Base-by-base conservation (phyloP, 2,888 invertebrate species). In the Adelphocoris suturalis region DNA sequence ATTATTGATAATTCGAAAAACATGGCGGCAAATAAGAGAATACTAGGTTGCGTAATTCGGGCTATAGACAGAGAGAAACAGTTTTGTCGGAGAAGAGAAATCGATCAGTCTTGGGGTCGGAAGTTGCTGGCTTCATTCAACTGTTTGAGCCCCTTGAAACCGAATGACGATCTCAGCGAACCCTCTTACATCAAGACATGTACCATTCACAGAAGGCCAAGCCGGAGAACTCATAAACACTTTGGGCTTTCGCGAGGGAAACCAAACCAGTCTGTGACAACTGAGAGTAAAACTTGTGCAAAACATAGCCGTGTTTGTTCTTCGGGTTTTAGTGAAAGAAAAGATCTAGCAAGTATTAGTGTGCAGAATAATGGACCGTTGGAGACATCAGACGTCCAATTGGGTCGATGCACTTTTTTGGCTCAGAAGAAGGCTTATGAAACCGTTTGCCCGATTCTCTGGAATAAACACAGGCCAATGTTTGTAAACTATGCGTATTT, bases 51-150 rank as follows among this genome's bases (percentile, higher is more conserved):
- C 75, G 86, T 86, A 1, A 86, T 86, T n/a, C 28, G 86, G 47
- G 86, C 86, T 4, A 86, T 86, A 37, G 86, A 86, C n/a, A 86
- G 19, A 75, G 86, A 86, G 47, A 86, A 86, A 19, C 68, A 86
- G 5, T 23, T 75, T 12, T 47, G 37, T 37, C 11, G 86, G 19
- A 37, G 55, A 23, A 75, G 48, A 23, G 86, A 86, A 13, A 12
- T 86, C 12, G 86, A 86, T 2, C 46, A 37, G 47, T 86, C 86
- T 12, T 86, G 86, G 86, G 75, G 75, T 19, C 16, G 86, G 1
- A 86, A 75, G 86, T 86, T 86, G 11, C 28, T 86, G 19, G n/a
- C 68, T 16, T 86, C 86, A 28, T 86, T 86, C 75, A 86, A 86
- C 76, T 86, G 86, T 19, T 47, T 86, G 37, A n/a, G 46, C 47